Percentiles rank a stretch among this genome's conserved stretches.
phyloP scores from a whole-genome alignment of 1,140 invertebrate species.

The Apolygus lucorum region DNA sequence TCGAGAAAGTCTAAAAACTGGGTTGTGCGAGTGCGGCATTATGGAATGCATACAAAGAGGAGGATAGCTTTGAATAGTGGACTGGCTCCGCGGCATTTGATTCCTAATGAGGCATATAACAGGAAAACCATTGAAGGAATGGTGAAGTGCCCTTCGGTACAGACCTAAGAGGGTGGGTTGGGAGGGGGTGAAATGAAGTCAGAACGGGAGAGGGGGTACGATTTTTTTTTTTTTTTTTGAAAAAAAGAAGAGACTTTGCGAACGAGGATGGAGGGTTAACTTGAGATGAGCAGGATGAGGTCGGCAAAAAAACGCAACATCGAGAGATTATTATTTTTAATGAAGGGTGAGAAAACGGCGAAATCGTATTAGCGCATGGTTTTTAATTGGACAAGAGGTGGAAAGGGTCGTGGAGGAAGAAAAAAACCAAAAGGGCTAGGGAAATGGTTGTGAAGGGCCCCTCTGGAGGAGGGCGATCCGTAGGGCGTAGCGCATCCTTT shows the following conservation, averaged over 20 bases:
- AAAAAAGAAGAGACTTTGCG: not conserved
- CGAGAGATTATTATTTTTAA: conserved; percentile 20
- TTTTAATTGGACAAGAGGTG: conserved; percentile 19
- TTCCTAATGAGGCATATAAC: conserved; percentile 15
- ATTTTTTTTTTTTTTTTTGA: too few relatives aligned
- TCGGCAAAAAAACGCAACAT: conserved; percentile 11
- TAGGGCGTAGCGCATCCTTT: not conserved
- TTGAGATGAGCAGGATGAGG: not conserved
- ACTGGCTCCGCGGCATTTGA: not conserved
- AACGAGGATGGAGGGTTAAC: not conserved
- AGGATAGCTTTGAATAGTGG: not conserved
- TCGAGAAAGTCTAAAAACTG: conserved; percentile 1
- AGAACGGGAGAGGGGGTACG: not conserved
- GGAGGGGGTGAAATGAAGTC: too few relatives aligned
- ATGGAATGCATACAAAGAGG: conserved; percentile 16
- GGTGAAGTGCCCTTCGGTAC: conserved; percentile 5
- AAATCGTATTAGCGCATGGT: conserved; percentile 17
- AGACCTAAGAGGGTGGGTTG: not conserved
- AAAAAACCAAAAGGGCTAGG: too few relatives aligned
- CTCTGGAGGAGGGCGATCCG: not conserved
- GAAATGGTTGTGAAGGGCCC: too few relatives aligned
- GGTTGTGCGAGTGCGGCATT: not conserved
- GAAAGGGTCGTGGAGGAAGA: not conserved
- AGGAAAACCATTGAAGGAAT: conserved; percentile 11
- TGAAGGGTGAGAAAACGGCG: conserved; percentile 18